Evolutionary conservation across 2,888 invertebrate species (phyloP).

Genomic region (Mesoligia furuncula): DNA sequence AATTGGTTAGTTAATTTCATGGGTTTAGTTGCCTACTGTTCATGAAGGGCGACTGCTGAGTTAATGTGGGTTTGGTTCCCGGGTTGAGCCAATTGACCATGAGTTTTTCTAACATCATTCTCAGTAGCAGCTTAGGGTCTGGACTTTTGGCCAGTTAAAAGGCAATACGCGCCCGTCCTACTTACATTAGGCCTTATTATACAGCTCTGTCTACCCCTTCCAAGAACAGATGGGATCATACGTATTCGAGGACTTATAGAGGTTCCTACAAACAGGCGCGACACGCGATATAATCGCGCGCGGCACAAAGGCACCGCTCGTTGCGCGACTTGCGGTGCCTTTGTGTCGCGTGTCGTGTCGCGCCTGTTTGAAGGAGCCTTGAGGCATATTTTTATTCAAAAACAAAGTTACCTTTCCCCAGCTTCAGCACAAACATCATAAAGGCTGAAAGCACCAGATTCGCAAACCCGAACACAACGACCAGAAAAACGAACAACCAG

Average conservation of each 20-base stretch:
- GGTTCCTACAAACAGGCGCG: no score
- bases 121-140: background rate
- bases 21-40: no score
- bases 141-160: background rate
- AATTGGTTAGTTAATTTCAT: background rate
- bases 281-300: no score
- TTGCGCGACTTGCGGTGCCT: no score
- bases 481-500: constrained; percentile 94
- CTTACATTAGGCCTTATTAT: background rate
- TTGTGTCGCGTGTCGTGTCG: no score
- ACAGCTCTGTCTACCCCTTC: background rate
- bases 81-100: no score
- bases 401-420: constrained; percentile 91
- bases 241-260: background rate
- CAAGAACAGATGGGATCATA: background rate
- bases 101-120: background rate
- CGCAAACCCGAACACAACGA: constrained; percentile 94
- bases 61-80: background rate
- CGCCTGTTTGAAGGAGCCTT: no score
- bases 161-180: background rate
- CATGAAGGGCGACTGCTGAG: background rate
- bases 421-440: constrained; percentile 94
- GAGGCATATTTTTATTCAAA: background rate
- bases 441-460: constrained; percentile 94
- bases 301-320: no score